Conservation (phyloP, 2,888 invertebrate genomes). For the Napeogenes sylphis region DNA sequence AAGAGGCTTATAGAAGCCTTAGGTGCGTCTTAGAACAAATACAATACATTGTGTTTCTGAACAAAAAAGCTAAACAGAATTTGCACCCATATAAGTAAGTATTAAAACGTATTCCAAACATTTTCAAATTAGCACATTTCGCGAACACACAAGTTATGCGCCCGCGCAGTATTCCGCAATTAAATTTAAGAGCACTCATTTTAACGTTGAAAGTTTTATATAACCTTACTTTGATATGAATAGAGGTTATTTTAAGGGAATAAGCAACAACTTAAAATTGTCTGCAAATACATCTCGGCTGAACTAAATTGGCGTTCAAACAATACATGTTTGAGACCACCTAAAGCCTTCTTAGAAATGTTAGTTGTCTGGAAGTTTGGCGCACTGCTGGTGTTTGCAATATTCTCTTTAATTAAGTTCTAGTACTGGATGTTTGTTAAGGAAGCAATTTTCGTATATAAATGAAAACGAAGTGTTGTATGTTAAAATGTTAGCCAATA, state of each 20-base stretch:
- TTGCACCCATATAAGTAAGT: constrained; percentile 60
- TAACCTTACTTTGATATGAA: constrained; percentile 13
- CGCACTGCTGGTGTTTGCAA: constrained; percentile 46
- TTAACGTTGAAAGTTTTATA: constrained; percentile 8
- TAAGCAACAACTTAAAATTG: constrained; percentile 34
- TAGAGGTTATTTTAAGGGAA: constrained; percentile 26
- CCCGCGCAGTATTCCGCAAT: constrained; percentile 58
- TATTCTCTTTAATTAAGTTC: constrained; percentile 34
- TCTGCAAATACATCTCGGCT: constrained; percentile 43
- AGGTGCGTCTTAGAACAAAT: constrained; percentile 21
- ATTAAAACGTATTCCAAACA: constrained; percentile 52
- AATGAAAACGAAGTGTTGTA: constrained; percentile 34
- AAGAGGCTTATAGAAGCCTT: too few relatives aligned
- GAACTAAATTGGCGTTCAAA: constrained; percentile 68
- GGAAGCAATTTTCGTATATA: constrained; percentile 46
- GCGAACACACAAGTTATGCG: constrained; percentile 54
- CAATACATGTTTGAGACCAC: constrained; percentile 72
- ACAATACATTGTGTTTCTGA: constrained; percentile 24
- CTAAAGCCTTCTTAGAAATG: constrained; percentile 61
- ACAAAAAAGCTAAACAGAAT: constrained; percentile 28
- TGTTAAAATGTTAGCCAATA: constrained; percentile 30
- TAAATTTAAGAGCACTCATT: constrained; percentile 53
- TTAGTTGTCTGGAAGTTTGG: constrained; percentile 30
- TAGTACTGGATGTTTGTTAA: constrained; percentile 35
- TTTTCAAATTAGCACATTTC: constrained; percentile 68